Evolutionary conservation across 2,113 vertebrate genomes (phyloP).

Genomic region (Propithecus coquereli): DNA sequence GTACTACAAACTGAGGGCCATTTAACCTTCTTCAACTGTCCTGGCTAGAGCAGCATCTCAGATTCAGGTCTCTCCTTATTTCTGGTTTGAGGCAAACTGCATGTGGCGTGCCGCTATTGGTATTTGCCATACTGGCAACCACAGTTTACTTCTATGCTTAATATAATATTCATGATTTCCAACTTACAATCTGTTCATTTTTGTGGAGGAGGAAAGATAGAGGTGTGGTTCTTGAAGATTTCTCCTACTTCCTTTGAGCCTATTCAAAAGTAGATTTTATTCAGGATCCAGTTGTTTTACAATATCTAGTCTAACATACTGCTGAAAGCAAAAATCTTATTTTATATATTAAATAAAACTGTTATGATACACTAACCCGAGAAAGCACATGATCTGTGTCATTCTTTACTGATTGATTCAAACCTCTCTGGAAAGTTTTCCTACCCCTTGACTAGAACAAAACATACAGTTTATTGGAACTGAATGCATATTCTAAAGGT

Average conservation of each 20-base stretch:
- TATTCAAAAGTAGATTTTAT: constrained; percentile 31
- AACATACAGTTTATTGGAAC: background rate
- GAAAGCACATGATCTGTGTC: background rate
- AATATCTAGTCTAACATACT: background rate
- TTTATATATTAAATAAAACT: background rate
- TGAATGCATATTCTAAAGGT: background rate
- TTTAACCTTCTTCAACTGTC: background rate
- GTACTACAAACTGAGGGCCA: background rate
- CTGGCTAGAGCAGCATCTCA: background rate
- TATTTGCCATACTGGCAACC: background rate
- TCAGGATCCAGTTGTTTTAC: background rate
- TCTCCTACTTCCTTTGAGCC: background rate
- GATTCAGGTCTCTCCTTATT: background rate
- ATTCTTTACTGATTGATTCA: background rate
- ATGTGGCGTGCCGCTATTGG: background rate
- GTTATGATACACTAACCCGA: background rate
- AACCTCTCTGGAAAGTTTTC: background rate
- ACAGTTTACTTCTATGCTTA: background rate
- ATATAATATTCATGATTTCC: background rate
- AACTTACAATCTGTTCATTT: constrained; percentile 28
- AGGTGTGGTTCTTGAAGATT: background rate
- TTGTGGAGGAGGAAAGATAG: background rate
- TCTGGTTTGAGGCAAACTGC: background rate
- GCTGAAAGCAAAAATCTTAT: constrained; percentile 20
- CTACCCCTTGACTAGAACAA: background rate